phyloP scores from a whole-genome alignment of 2,888 invertebrate genomes.

The Pemphredon lugubris region DNA sequence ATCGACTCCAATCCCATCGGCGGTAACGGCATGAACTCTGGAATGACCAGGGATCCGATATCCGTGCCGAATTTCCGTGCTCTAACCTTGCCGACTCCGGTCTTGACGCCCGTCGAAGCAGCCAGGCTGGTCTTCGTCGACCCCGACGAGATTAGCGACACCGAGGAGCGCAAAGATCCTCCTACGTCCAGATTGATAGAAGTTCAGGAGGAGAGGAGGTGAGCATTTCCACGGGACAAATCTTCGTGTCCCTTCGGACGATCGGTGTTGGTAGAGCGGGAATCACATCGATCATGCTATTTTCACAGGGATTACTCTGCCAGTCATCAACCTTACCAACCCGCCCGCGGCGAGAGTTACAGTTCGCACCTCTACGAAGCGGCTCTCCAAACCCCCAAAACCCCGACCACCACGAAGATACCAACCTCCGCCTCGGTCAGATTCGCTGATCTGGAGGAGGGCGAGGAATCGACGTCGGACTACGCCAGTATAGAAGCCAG shows the following conservation, averaged over 20 bases:
- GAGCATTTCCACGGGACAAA: neutral
- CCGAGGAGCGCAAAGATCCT: slow-evolving; percentile 77
- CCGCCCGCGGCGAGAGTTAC: slow-evolving; percentile 83
- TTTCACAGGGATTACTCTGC: slow-evolving; percentile 79
- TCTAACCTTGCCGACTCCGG: slow-evolving; percentile 85
- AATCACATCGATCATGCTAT: neutral
- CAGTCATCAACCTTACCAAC: slow-evolving; percentile 83
- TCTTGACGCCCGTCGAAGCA: slow-evolving; percentile 86
- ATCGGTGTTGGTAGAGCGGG: neutral
- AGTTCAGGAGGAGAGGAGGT: slow-evolving; percentile 77
- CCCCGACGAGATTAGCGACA: slow-evolving; percentile 85
- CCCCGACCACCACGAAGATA: slow-evolving; percentile 79
- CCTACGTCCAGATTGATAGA: slow-evolving; percentile 77
- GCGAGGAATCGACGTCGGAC: slow-evolving; percentile 88
- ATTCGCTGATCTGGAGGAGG: slow-evolving; percentile 82
- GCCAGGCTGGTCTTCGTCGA: slow-evolving; percentile 87
- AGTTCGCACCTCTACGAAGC: slow-evolving; percentile 84
- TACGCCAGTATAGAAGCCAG: slow-evolving; percentile 88
- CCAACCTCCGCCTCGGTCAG: slow-evolving; percentile 84
- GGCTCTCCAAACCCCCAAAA: slow-evolving; percentile 81
- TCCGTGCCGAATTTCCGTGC: slow-evolving; percentile 89
- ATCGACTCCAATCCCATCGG: slow-evolving; percentile 80
- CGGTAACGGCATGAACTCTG: slow-evolving; percentile 39
- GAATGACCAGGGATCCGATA: slow-evolving; percentile 86
- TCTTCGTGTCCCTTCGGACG: neutral